Percentiles rank a stretch among this genome's conserved stretches.
phyloP scores from a whole-genome alignment of 2,113 vertebrate species.

The Lipophrys pholis region DNA sequence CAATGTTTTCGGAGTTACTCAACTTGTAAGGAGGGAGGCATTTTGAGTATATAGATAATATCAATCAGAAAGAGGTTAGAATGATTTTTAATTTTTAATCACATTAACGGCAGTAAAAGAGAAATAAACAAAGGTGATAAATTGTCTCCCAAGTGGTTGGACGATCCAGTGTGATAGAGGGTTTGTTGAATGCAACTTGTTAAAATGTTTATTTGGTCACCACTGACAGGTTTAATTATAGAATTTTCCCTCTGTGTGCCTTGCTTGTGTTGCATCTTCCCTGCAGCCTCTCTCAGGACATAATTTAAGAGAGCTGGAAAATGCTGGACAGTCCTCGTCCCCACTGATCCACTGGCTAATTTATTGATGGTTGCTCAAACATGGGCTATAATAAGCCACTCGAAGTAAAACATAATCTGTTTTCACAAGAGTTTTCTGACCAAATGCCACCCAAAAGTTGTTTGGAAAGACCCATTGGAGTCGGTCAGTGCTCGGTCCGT shows the following conservation, averaged over 20 bases:
- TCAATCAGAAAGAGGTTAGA: too few species aligned
- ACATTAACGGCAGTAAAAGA: too few species aligned
- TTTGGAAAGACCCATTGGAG: slow-evolving; percentile 54
- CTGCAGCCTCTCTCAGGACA: slow-evolving; percentile 35
- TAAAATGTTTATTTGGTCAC: too few species aligned
- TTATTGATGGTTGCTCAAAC: slow-evolving; percentile 37
- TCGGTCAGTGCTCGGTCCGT: slow-evolving; percentile 26
- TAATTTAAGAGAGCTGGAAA: slow-evolving; percentile 41
- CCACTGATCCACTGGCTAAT: slow-evolving; percentile 38
- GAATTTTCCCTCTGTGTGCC: not conserved
- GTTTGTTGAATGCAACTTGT: too few species aligned
- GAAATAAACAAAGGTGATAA: too few species aligned
- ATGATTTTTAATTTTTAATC: too few species aligned
- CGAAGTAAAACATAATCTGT: slow-evolving; percentile 54
- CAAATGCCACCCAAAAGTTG: slow-evolving; percentile 49
- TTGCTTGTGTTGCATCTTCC: not conserved
- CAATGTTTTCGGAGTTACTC: too few species aligned
- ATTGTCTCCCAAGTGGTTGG: too few species aligned
- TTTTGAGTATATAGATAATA: too few species aligned
- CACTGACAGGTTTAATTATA: not conserved
- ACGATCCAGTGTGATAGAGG: too few species aligned
- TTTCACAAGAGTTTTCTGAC: slow-evolving; percentile 39
- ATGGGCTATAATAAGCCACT: slow-evolving; percentile 13
- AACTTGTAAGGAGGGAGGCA: too few species aligned
- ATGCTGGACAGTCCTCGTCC: slow-evolving; percentile 36